phyloP scores from a whole-genome alignment of 2,888 invertebrate genomes.

The Perizoma flavofasciatum region DNA sequence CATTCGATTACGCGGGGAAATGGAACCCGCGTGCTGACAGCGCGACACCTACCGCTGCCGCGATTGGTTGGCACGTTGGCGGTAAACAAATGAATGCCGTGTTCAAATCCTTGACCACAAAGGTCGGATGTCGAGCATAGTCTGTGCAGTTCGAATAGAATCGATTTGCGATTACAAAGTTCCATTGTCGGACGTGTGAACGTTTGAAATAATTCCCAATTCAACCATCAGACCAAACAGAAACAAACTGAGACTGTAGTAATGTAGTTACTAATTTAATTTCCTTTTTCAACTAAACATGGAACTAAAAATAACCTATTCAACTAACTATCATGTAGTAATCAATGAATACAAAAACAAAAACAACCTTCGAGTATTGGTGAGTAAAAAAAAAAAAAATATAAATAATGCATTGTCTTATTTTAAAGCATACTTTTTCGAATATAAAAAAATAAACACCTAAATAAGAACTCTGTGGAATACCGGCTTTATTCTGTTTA shows the following conservation, averaged over 20 bases:
- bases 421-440: too few species aligned
- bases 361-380: too few species aligned
- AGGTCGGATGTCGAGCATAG: slow-evolving; percentile 51
- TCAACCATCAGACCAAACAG: slow-evolving; percentile 12
- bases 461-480: too few species aligned
- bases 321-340: too few species aligned
- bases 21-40: slow-evolving; percentile 72
- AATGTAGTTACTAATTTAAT: too few species aligned
- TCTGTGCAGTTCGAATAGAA: slow-evolving; percentile 55
- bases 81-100: slow-evolving; percentile 65
- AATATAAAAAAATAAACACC: too few species aligned
- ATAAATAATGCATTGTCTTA: too few species aligned
- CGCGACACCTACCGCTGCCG: slow-evolving; percentile 66
- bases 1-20: slow-evolving; percentile 80
- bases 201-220: slow-evolving; percentile 32
- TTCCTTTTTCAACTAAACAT: too few species aligned
- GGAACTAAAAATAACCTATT: too few species aligned
- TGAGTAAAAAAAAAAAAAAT: too few species aligned
- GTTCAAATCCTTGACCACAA: slow-evolving; percentile 59
- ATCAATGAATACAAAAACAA: too few species aligned
- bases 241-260: slow-evolving; percentile 1
- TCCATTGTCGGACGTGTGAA: slow-evolving; percentile 18
- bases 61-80: slow-evolving; percentile 48
- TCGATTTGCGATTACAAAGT: slow-evolving; percentile 51
- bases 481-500: too few species aligned